A percentile compares a stretch with the other conserved stretches of the same genome.
These are phyloP conservation scores for Helicoverpa armigera DNA, from an alignment of 1,140 invertebrate species.

Conservation along the genomic window DNA sequence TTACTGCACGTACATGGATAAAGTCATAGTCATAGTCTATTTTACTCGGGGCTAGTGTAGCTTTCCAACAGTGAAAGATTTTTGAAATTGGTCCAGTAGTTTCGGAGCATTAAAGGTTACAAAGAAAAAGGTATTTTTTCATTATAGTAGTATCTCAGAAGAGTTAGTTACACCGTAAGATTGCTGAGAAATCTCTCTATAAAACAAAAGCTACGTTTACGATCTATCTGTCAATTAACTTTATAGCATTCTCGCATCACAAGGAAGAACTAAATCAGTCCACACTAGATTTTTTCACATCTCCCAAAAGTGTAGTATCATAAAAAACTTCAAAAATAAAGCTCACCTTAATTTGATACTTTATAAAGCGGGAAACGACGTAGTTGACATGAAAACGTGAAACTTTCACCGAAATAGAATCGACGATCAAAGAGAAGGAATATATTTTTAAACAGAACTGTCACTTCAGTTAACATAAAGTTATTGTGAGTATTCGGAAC, in stretches of 20 bases:
- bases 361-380: neutral
- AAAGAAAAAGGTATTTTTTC: too few relatives aligned
- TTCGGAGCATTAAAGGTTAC: too few relatives aligned
- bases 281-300: neutral
- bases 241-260: neutral
- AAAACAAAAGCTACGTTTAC: too few relatives aligned
- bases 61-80: too few relatives aligned
- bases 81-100: too few relatives aligned
- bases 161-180: too few relatives aligned
- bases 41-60: too few relatives aligned
- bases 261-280: neutral
- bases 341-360: neutral
- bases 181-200: too few relatives aligned
- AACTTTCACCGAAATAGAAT: slow-evolving; percentile 9
- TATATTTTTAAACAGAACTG: slow-evolving; percentile 11
- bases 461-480: slow-evolving; percentile 15
- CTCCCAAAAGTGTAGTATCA: neutral
- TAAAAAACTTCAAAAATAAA: neutral
- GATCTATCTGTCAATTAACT: too few relatives aligned
- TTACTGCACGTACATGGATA: too few relatives aligned
- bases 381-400: neutral
- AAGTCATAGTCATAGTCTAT: too few relatives aligned
- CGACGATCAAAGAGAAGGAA: slow-evolving; percentile 1
- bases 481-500: neutral
- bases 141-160: too few relatives aligned